Evolutionary conservation across 2,113 vertebrate species (phyloP).

Genomic region (Microcebus tavaratra): DNA sequence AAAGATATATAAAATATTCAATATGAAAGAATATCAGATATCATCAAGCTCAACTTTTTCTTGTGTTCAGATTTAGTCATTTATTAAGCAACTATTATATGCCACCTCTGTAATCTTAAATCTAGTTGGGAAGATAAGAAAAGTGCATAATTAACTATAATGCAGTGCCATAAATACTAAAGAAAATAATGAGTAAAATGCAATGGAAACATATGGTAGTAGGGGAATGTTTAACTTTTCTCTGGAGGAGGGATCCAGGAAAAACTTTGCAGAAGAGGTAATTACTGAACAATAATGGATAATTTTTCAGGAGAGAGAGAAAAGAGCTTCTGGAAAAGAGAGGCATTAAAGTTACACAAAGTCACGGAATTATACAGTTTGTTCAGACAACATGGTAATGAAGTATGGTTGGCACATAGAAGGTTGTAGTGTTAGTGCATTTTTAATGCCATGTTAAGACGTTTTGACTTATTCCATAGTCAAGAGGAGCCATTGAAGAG

Average conservation of each 20-base stretch:
- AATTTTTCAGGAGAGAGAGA: neutral
- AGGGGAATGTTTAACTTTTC: neutral
- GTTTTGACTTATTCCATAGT: neutral
- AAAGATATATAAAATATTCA: conserved; percentile 42
- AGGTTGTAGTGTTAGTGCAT: neutral
- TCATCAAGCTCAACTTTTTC: conserved; percentile 3
- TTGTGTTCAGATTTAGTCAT: conserved; percentile 24
- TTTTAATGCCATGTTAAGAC: neutral
- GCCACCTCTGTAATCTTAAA: neutral
- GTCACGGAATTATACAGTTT: neutral
- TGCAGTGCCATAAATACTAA: conserved; percentile 7
- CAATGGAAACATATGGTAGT: neutral
- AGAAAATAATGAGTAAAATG: neutral
- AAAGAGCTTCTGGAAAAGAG: neutral
- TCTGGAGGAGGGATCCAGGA: neutral
- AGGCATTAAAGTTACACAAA: neutral
- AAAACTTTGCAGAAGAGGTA: neutral
- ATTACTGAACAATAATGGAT: neutral
- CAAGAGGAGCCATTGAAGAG: neutral
- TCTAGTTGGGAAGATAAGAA: neutral
- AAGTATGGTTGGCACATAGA: neutral
- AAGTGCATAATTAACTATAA: conserved; percentile 3
- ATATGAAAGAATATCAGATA: neutral
- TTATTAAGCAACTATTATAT: conserved; percentile 35
- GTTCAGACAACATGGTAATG: neutral